Conservation (phyloP, 2,888 invertebrate species). For the Entomobrya proxima region DNA sequence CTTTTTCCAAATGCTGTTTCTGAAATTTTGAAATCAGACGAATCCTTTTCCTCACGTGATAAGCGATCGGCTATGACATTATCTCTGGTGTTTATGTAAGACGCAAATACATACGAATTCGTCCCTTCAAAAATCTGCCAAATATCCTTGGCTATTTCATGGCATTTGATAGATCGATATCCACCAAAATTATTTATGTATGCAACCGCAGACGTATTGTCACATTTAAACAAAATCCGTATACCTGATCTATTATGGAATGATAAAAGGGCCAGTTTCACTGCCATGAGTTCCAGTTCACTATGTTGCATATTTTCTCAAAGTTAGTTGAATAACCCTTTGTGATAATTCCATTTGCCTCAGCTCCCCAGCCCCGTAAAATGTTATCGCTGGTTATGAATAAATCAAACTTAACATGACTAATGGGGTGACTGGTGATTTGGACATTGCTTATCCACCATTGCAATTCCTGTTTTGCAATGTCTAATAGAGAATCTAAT, state of each 20-base stretch:
- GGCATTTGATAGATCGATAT: background rate
- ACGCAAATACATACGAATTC: conserved; percentile 15
- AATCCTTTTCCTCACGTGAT: conserved; percentile 20
- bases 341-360: background rate
- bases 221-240: conserved; percentile 17
- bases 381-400: conserved; percentile 49
- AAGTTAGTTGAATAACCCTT: conserved; percentile 13
- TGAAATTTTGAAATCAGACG: conserved; percentile 10
- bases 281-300: conserved; percentile 49
- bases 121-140: conserved; percentile 57
- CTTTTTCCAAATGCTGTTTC: background rate
- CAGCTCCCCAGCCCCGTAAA: conserved; percentile 47
- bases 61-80: conserved; percentile 38
- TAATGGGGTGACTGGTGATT: background rate
- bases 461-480: background rate
- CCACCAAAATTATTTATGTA: conserved; percentile 59
- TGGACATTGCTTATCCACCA: background rate
- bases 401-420: background rate
- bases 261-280: conserved; percentile 6
- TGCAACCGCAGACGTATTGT: conserved; percentile 54
- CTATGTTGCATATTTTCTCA: background rate
- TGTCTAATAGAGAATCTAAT: background rate
- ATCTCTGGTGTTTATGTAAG: background rate
- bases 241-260: background rate
- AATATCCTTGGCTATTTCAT: conserved; percentile 29